phyloP scores from a whole-genome alignment of 2,888 invertebrate genomes.

The Parasteatoda lunata region DNA sequence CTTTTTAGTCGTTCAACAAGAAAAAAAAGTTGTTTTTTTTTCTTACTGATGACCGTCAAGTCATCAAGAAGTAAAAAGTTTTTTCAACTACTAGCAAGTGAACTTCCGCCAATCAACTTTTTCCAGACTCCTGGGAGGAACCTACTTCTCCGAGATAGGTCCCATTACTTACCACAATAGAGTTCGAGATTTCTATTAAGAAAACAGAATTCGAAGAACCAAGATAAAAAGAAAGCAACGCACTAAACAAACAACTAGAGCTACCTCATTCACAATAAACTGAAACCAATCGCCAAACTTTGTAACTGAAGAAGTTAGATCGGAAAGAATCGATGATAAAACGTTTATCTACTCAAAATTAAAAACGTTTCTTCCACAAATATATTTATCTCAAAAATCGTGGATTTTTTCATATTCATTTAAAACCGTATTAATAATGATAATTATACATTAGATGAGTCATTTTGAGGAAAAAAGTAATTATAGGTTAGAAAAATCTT shows the following conservation, averaged over 20 bases:
- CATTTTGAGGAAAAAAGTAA: too few species aligned
- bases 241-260: neutral
- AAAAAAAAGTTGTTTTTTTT: too few species aligned
- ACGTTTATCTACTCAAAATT: neutral
- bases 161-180: constrained; percentile 17
- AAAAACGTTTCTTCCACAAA: neutral
- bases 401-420: too few species aligned
- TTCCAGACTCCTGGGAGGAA: constrained; percentile 1
- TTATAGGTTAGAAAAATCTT: too few species aligned
- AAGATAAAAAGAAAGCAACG: constrained; percentile 9
- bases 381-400: too few species aligned
- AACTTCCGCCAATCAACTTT: constrained; percentile 13
- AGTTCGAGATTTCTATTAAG: constrained; percentile 3
- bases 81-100: neutral
- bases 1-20: too few species aligned
- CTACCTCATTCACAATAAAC: neutral
- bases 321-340: neutral
- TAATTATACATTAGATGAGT: too few species aligned
- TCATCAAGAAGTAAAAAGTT: constrained; percentile 10
- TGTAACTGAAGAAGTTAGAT: neutral
- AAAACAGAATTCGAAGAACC: neutral
- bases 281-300: neutral
- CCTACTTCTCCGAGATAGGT: constrained; percentile 5
- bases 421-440: too few species aligned
- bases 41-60: neutral